Evolutionary conservation across 2,113 vertebrate genomes (phyloP).

Genomic region (Coracopsis vasa): DNA sequence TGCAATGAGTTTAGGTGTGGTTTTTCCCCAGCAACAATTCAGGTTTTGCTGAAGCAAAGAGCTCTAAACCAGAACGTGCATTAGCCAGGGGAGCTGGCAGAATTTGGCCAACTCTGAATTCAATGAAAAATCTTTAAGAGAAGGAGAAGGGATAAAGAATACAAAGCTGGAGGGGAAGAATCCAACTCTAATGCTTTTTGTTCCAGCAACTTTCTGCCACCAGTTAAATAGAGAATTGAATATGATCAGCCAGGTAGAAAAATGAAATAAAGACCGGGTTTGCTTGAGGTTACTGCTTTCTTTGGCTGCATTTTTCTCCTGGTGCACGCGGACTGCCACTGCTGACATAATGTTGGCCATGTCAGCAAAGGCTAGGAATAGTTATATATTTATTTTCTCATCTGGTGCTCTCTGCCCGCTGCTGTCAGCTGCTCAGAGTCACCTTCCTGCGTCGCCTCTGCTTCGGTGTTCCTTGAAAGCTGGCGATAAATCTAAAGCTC

Average conservation of each 20-base stretch:
- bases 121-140: background rate
- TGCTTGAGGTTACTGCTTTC: background rate
- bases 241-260: background rate
- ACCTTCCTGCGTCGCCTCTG: fast-evolving
- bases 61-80: background rate
- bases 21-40: background rate
- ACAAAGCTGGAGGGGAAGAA: background rate
- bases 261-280: background rate
- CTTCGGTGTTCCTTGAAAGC: background rate
- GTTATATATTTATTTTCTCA: background rate
- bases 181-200: background rate
- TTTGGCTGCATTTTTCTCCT: background rate
- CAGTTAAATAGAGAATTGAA: background rate
- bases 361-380: background rate
- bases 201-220: background rate
- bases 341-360: background rate
- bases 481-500: background rate
- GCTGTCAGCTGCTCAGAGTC: background rate
- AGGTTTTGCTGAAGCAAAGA: background rate
- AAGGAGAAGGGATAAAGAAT: background rate
- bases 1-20: background rate
- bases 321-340: fast-evolving
- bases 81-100: background rate
- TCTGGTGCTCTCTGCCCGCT: background rate
- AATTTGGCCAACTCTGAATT: background rate